Percentiles rank a stretch among this genome's conserved stretches.
Evolutionary conservation across 2,113 vertebrate species (phyloP).

Genomic region (Eclectus roratus): DNA sequence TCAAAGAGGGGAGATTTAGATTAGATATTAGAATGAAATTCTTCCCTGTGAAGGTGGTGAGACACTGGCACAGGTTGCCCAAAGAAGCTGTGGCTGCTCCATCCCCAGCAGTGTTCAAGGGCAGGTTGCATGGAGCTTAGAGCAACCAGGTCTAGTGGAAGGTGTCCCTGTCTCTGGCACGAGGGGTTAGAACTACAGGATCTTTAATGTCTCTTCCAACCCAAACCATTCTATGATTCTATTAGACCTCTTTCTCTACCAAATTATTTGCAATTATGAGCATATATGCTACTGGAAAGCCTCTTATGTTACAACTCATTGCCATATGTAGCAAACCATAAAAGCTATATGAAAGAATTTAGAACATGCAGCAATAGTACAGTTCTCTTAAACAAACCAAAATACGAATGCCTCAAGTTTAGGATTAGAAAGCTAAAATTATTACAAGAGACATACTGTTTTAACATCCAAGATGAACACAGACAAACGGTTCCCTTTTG

Average conservation of each 20-base stretch:
- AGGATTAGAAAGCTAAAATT: not conserved
- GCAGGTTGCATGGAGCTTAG: not conserved
- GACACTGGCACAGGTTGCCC: not conserved
- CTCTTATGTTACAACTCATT: rapidly evolving
- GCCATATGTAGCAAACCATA: not conserved
- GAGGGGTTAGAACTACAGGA: not conserved
- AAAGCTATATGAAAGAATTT: not conserved
- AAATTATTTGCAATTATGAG: not conserved
- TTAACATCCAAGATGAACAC: not conserved
- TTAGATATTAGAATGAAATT: not conserved
- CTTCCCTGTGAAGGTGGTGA: not conserved
- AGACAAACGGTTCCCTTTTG: not conserved
- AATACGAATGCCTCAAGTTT: not conserved
- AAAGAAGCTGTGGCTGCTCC: not conserved
- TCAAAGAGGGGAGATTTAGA: not conserved
- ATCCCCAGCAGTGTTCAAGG: not conserved
- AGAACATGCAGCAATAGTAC: not conserved
- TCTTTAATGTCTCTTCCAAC: not conserved
- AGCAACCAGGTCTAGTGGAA: not conserved
- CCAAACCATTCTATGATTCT: not conserved
- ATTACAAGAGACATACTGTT: not conserved
- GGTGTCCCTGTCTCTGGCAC: not conserved
- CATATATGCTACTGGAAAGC: not conserved
- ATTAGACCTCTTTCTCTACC: not conserved
- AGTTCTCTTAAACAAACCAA: not conserved